Conservation (phyloP, 2,113 vertebrate genomes). For the Bubo scandiacus region DNA sequence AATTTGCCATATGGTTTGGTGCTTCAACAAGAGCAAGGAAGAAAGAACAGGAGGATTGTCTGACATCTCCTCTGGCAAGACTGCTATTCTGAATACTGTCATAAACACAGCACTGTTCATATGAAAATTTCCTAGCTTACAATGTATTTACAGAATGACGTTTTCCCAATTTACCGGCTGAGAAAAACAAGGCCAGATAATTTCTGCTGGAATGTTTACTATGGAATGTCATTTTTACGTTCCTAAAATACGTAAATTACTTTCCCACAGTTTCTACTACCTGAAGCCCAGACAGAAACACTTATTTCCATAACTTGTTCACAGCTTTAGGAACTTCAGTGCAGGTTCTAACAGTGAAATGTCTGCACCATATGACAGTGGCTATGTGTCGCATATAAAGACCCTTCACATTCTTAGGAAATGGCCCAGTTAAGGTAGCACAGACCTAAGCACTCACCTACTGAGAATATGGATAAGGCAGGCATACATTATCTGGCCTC, state of each 20-base stretch:
- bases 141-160: not conserved
- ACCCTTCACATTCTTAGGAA: not conserved
- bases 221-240: not conserved
- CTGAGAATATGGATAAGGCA: not conserved
- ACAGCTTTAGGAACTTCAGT: not conserved
- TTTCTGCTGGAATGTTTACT: not conserved
- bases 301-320: not conserved
- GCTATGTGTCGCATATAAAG: not conserved
- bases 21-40: not conserved
- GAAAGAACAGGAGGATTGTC: not conserved
- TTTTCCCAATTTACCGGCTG: not conserved
- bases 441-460: not conserved
- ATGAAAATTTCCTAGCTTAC: not conserved
- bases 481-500: not conserved
- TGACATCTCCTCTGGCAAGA: constrained; percentile 11
- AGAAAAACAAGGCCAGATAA: not conserved
- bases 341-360: not conserved
- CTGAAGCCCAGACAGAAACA: not conserved
- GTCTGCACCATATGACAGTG: not conserved
- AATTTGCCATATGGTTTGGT: constrained; percentile 63
- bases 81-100: not conserved
- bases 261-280: not conserved
- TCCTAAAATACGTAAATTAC: not conserved
- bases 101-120: not conserved
- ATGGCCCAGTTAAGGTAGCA: not conserved